These are phyloP conservation scores for Sebastes hubbsi DNA, from an alignment of 2,797 vertebrate genomes.

Conservation along the genomic window DNA sequence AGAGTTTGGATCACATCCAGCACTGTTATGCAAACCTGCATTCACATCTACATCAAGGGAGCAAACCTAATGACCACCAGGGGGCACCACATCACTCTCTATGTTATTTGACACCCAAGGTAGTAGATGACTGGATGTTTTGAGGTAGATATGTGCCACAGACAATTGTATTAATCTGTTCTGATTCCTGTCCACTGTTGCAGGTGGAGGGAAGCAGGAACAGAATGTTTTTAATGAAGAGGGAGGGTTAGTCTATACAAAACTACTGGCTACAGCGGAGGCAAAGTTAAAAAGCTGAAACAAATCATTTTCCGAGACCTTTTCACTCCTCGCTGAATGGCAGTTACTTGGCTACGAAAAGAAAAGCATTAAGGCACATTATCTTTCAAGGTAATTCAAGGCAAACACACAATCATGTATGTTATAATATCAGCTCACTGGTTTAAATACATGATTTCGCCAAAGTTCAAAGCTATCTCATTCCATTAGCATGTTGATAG, in stretches of 20 bases:
- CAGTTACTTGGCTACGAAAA: conserved; percentile 71
- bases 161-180: conserved; percentile 15
- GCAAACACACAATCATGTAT: conserved; percentile 52
- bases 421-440: neutral
- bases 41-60: neutral
- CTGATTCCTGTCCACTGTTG: conserved; percentile 11
- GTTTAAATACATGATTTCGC: conserved; percentile 54
- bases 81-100: conserved; percentile 38
- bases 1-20: conserved; percentile 31
- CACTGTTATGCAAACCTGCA: conserved; percentile 2
- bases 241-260: conserved; percentile 60
- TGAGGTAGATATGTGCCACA: neutral
- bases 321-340: conserved; percentile 70
- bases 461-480: neutral
- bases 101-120: neutral
- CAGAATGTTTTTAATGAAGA: conserved; percentile 16
- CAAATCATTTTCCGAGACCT: conserved; percentile 58
- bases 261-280: conserved; percentile 28
- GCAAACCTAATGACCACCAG: conserved; percentile 47
- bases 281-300: conserved; percentile 40
- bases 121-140: conserved; percentile 7
- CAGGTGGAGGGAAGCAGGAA: conserved; percentile 12
- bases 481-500: conserved; percentile 2
- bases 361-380: conserved; percentile 60
- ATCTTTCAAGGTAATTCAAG: conserved; percentile 16